Percentiles rank a stretch among this genome's conserved stretches.
Evolutionary conservation across 2,888 invertebrate species (phyloP).

Genomic region (Anoplius nigerrimus): DNA sequence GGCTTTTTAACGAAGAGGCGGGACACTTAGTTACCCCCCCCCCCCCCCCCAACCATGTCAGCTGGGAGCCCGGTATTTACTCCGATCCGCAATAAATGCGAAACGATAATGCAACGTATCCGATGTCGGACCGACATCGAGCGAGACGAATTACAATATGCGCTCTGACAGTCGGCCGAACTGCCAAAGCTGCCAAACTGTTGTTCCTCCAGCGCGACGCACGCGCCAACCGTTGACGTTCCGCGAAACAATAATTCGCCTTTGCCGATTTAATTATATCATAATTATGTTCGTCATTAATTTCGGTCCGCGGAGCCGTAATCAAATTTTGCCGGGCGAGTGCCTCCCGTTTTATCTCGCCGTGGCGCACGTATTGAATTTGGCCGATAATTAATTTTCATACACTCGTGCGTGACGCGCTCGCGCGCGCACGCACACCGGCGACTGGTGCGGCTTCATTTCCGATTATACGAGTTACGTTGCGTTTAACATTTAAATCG

Average conservation of each 20-base stretch:
- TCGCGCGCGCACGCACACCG: too few species aligned
- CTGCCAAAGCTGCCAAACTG: slow-evolving; percentile 9
- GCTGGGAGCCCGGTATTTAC: neutral
- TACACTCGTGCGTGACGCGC: too few species aligned
- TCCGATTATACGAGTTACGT: too few species aligned
- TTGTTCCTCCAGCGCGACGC: slow-evolving; percentile 28
- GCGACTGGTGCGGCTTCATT: too few species aligned
- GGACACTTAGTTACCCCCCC: slow-evolving; percentile 54
- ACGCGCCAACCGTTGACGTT: neutral
- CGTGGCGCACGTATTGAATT: slow-evolving; percentile 30
- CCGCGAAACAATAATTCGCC: slow-evolving; percentile 7
- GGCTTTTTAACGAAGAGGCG: slow-evolving; percentile 54
- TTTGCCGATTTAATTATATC: slow-evolving; percentile 38
- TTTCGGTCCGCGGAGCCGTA: slow-evolving; percentile 18
- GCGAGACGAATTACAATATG: too few species aligned
- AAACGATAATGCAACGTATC: too few species aligned
- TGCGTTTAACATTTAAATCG: too few species aligned
- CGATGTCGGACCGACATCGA: too few species aligned
- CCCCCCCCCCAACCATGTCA: slow-evolving; percentile 24
- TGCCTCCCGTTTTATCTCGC: slow-evolving; percentile 30
- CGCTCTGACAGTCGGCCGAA: too few species aligned
- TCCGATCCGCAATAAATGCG: too few species aligned
- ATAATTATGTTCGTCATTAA: slow-evolving; percentile 30
- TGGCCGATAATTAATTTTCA: slow-evolving; percentile 38
- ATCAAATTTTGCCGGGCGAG: slow-evolving; percentile 11